Evolutionary conservation across 2,888 invertebrate species (phyloP), one percentile per base, ranked within the genome.

Genomic region (Mamestra brassicae): DNA sequence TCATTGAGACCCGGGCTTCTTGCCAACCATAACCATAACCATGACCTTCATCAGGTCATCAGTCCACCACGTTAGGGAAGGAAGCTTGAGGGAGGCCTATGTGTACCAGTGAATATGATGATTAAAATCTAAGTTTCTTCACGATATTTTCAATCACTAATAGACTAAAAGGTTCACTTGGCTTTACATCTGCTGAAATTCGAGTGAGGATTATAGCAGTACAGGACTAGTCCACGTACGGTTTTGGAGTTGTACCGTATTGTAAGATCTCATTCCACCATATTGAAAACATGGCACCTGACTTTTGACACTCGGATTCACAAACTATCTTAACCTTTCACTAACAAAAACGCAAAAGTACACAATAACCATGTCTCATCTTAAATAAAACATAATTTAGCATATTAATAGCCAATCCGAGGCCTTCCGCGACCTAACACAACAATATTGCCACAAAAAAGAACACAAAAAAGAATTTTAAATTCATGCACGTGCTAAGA

Each of bases 401-500:
- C 82, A 86, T 86, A 86, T 81, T 81, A 88, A 86, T 84, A 64
- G 68, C 60, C 75, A 42, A 78, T 58, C 67, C 58, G 26, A 68
- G 70, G 67, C 62, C 71, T 74, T 67, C 80, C 83, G 26, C 86
- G 92, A 94, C 95, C 95, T 95, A 91, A 90, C 93, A 80, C 92
- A 95, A 95, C 89, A 84, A 78, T 86, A 89, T 89, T 88, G 87
- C 87, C 89, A 80, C 83, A 89, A 90, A 89, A 89, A 85, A 38
- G 11, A 89, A 90, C 89, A 92, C 89, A 84, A 87, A 87, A 94
- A 94, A 92, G 83, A 85, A 85, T 89, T 93, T 92, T 89, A 93
- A 92, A 95, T 94, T 92, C 94, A 88, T 91, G 93, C 96, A 91
- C 96, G 95, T 94, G 96, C 94, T 91, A 87, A 94, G 94, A 95